Conservation (phyloP, 2,888 invertebrate species). For the Chydorus sphaericus region DNA sequence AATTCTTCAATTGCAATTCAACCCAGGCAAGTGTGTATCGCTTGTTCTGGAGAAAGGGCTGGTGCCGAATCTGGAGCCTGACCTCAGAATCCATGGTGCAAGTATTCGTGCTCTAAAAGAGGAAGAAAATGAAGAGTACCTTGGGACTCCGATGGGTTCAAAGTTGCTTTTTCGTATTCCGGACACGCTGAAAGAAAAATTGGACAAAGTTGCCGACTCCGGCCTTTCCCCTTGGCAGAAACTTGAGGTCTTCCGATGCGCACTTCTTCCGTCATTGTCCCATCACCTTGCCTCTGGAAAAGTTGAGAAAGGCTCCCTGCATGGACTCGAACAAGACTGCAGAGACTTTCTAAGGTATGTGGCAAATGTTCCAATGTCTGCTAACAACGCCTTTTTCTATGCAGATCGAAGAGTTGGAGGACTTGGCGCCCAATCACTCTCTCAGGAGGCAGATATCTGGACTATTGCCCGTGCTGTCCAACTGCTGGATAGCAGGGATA, state of each 20-base stretch:
- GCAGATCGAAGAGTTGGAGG: neutral
- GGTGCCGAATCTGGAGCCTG: neutral
- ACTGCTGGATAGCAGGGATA: neutral
- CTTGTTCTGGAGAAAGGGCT: neutral
- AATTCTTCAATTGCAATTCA: neutral
- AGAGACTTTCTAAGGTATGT: neutral
- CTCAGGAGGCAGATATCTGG: neutral
- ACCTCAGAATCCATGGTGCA: neutral
- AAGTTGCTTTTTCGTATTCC: neutral
- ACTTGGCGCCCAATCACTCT: neutral
- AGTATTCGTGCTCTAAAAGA: no score
- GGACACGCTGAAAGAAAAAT: neutral
- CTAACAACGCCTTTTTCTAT: neutral
- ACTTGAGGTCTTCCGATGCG: neutral
- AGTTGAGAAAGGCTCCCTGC: neutral
- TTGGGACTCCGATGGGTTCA: neutral
- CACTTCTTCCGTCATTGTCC: neutral
- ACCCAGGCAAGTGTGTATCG: neutral
- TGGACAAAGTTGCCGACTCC: neutral
- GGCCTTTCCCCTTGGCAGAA: neutral
- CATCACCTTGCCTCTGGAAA: neutral
- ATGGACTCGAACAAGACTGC: neutral
- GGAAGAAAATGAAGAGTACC: neutral
- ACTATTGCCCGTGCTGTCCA: neutral
- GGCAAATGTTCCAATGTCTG: neutral